phyloP scores from a whole-genome alignment of 2,797 vertebrate species.

The Eulemur mongoz region DNA sequence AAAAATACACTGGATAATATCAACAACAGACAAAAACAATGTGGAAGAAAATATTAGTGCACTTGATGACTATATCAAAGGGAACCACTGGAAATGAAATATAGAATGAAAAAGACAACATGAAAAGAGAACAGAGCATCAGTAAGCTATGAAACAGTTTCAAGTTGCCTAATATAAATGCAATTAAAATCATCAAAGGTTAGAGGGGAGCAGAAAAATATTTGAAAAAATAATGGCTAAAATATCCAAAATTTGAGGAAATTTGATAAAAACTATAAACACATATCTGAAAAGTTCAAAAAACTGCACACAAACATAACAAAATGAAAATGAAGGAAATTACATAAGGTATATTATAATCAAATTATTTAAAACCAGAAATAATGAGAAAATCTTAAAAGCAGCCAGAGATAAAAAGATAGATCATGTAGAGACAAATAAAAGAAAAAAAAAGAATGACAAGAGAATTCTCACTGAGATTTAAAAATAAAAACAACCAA shows the following conservation, averaged over 20 bases:
- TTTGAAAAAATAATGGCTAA: not conserved
- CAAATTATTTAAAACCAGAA: not conserved
- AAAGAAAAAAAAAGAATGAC: not conserved
- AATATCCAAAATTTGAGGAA: not conserved
- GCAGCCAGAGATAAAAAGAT: too few species aligned
- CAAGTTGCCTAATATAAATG: not conserved
- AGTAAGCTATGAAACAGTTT: not conserved
- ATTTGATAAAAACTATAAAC: not conserved
- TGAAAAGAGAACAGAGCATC: not conserved
- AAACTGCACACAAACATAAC: not conserved
- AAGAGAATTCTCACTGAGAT: not conserved
- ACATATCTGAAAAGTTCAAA: not conserved
- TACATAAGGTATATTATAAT: not conserved
- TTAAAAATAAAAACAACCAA: not conserved
- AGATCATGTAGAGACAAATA: not conserved
- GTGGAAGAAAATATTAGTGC: not conserved
- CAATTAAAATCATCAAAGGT: not conserved
- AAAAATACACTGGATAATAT: not conserved
- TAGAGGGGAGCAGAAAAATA: not conserved
- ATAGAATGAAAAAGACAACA: not conserved
- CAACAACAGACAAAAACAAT: not conserved
- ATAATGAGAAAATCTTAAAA: not conserved
- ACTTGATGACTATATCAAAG: not conserved
- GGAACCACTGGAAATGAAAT: not conserved
- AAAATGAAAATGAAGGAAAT: not conserved